Evolutionary conservation across 2,797 vertebrate species (phyloP), one percentile per base, ranked within the genome.

Genomic region (Enoplosus armatus): DNA sequence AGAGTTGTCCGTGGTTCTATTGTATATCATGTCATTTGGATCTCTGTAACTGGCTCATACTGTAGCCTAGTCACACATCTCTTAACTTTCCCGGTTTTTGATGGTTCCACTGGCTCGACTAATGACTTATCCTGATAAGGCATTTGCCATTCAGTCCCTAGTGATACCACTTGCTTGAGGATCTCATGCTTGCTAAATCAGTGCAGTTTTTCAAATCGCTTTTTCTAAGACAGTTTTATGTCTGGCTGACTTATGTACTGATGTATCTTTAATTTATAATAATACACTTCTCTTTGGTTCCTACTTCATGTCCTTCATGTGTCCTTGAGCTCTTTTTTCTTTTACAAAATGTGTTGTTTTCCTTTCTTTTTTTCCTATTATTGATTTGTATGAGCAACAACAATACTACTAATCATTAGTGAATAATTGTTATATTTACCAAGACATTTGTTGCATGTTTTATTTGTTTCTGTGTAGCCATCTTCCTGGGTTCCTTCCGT

Each of bases 401-500:
- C 5, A 33, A 33, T 33, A 39, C 37, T 16, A 31, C 4, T 11
- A 14, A 3, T 53, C 18, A 22, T 51, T 8, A 24, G 4, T 75
- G 9, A 59, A 43, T 68, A 2, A 16, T 60, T 20, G 55, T 18
- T 47, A 10, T 12, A 41, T 77, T 45, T 6, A 39, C 18, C 6
- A 26, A 3, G 12, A 3, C 2, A 41, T 66, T 51, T 79, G 8
- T 63, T 54, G 0, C 22, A 24, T 35, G 1, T 70, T 33, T 16
- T 82, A 9, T 72, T 50, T 82, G 20, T 81, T 9, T 70, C 3
- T 62, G 5, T 66, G 8, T 64, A 99, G 98, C 98, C 39, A 99
- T 99, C 88, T 99, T 99, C 87, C 93, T 99, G 86, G 97, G 97
- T 69, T 99, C 97, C 66, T 99, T 97, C 83, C 97, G 98, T 54